Conservation (phyloP, 1,140 invertebrate genomes). For the Brachystomella parvula region DNA sequence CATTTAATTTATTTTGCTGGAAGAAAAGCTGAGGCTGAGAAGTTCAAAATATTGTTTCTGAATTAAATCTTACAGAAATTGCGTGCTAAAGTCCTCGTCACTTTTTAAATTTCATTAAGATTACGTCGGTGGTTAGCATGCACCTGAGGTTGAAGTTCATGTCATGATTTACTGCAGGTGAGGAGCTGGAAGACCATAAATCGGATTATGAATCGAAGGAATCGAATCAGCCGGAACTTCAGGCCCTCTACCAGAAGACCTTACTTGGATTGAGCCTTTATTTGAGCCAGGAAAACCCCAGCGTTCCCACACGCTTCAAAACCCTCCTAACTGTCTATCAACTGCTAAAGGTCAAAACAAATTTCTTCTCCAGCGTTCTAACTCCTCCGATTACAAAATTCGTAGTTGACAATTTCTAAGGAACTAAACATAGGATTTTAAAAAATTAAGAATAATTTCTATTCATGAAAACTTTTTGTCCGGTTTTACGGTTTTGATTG, state of each 20-base stretch:
- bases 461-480: too few relatives aligned
- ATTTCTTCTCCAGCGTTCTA: slow-evolving; percentile 18
- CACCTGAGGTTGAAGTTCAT: too few relatives aligned
- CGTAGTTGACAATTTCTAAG: slow-evolving; percentile 35
- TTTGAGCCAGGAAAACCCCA: not conserved
- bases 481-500: too few relatives aligned
- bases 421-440: not conserved
- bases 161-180: too few relatives aligned
- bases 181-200: too few relatives aligned
- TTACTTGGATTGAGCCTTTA: not conserved
- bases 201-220: not conserved
- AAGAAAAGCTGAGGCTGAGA: too few relatives aligned
- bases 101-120: not conserved
- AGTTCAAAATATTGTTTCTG: too few relatives aligned
- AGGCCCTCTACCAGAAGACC: not conserved
- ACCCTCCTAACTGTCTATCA: not conserved
- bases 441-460: not conserved
- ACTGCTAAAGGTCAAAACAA: slow-evolving; percentile 7
- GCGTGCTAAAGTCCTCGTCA: too few relatives aligned
- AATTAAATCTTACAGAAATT: too few relatives aligned
- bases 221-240: not conserved
- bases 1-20: too few relatives aligned
- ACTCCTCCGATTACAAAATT: slow-evolving; percentile 29
- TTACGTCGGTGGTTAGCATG: too few relatives aligned
- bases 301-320: not conserved